phyloP scores from a whole-genome alignment of 2,113 vertebrate species.

The Cryptomyrus ogoouensis region DNA sequence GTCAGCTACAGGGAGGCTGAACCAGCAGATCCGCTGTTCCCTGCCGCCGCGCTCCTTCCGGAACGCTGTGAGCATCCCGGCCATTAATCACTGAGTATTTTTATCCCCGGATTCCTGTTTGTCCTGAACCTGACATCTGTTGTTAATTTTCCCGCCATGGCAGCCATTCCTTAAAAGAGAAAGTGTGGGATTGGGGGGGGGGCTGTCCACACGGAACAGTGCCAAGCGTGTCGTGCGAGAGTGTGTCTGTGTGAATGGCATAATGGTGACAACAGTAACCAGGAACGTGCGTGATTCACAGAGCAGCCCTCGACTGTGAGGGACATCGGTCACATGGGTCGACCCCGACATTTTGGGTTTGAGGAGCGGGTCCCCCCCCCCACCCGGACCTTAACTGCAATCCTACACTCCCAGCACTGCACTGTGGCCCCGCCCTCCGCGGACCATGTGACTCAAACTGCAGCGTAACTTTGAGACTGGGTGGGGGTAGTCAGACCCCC shows the following conservation, averaged over 20 bases:
- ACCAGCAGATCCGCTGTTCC: background rate
- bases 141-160: constrained; percentile 34
- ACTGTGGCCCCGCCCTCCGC: background rate
- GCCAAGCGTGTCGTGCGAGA: background rate
- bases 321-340: background rate
- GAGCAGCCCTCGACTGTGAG: background rate
- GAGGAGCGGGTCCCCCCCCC: background rate
- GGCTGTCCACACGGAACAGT: constrained; percentile 21
- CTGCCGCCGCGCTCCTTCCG: background rate
- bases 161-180: constrained; percentile 44
- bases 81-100: constrained; percentile 34
- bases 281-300: background rate
- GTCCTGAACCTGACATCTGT: constrained; percentile 38
- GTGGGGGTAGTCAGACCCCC: background rate
- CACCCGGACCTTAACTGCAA: background rate
- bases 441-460: background rate
- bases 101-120: constrained; percentile 32
- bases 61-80: constrained; percentile 17
- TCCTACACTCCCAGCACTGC: background rate
- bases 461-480: background rate
- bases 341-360: background rate
- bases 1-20: background rate
- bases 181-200: constrained; percentile 29
- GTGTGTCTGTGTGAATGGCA: background rate
- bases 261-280: background rate